Evolutionary conservation across 2,797 vertebrate genomes (phyloP).

Genomic region (Enteromius viviparus): DNA sequence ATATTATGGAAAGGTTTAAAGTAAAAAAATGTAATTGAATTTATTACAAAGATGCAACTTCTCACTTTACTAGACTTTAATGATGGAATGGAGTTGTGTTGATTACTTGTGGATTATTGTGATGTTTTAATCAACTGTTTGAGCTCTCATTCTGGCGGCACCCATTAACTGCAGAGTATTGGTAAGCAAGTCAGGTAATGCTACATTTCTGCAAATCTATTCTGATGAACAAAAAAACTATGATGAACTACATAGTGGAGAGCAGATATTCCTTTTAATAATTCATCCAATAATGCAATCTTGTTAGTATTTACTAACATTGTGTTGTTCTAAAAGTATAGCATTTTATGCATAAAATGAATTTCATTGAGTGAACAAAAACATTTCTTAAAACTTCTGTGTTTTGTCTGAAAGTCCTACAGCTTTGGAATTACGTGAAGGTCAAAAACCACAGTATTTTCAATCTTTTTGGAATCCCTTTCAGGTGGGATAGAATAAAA

Average conservation of each 20-base stretch:
- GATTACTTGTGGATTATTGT: not conserved
- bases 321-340: not conserved
- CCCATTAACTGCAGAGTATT: not conserved
- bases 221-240: not conserved
- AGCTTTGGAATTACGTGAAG: not conserved
- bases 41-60: not conserved
- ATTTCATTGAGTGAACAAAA: not conserved
- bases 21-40: not conserved
- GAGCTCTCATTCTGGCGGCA: not conserved
- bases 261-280: not conserved
- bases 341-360: constrained; percentile 38
- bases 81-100: not conserved
- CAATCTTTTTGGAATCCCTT: not conserved
- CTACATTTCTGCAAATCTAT: not conserved
- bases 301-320: not conserved
- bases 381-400: not conserved
- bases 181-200: not conserved
- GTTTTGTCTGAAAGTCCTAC: not conserved
- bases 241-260: not conserved
- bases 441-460: not conserved
- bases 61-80: not conserved
- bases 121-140: not conserved
- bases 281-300: not conserved
- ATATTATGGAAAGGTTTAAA: not conserved
- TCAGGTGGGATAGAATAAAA: not conserved